Percentiles rank a stretch among this genome's conserved stretches.
These are phyloP conservation scores for Trachops cirrhosus DNA, from an alignment of 2,797 vertebrate genomes.

Conservation along the genomic window DNA sequence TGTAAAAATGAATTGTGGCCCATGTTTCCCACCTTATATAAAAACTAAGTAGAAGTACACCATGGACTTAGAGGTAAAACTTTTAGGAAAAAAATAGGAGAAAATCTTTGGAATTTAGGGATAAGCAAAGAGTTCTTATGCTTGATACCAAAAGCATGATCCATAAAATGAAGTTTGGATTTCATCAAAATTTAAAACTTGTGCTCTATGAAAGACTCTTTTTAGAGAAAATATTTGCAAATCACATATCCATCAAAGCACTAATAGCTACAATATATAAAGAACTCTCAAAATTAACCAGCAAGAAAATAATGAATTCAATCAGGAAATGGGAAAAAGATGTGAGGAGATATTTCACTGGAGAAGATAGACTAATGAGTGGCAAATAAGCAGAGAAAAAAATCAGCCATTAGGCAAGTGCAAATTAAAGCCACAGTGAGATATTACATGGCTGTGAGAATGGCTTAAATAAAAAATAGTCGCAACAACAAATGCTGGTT, in stretches of 20 bases:
- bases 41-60: neutral
- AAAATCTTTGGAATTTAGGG: neutral
- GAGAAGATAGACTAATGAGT: neutral
- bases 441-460: neutral
- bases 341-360: neutral
- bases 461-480: neutral
- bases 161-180: neutral
- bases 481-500: neutral
- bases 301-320: neutral
- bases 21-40: neutral
- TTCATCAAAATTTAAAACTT: slow-evolving; percentile 19
- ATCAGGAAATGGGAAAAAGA: neutral
- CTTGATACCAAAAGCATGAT: neutral
- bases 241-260: neutral
- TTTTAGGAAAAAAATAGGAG: neutral
- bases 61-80: neutral
- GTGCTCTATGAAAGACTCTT: neutral
- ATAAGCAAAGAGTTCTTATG: neutral
- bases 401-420: neutral
- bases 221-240: neutral
- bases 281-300: slow-evolving; percentile 24
- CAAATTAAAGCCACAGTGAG: neutral
- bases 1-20: neutral
- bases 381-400: neutral
- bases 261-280: neutral